Percentiles rank a stretch among this genome's conserved stretches.
phyloP scores from a whole-genome alignment of 1,140 invertebrate species.

The Drosophila kohkoa region DNA sequence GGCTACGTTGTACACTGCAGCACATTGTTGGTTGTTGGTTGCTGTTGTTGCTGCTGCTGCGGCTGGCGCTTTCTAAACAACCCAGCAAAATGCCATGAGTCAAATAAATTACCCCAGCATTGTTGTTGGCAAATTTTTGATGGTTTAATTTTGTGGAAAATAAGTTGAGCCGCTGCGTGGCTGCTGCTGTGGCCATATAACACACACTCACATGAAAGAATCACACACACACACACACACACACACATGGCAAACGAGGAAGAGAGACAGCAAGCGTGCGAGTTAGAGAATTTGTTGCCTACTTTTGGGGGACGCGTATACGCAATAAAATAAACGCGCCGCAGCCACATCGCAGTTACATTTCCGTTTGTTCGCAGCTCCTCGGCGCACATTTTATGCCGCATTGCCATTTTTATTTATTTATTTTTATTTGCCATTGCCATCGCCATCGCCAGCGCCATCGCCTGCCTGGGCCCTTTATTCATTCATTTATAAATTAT shows the following conservation, averaged over 20 bases:
- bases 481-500: slow-evolving; percentile 83
- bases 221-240: slow-evolving; percentile 25
- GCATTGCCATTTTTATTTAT: slow-evolving; percentile 72
- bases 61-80: slow-evolving; percentile 61
- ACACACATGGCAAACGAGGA: slow-evolving; percentile 7
- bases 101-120: slow-evolving; percentile 82
- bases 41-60: slow-evolving; percentile 40
- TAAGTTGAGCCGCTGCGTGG: slow-evolving; percentile 81
- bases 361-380: slow-evolving; percentile 59
- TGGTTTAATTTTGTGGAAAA: slow-evolving; percentile 83
- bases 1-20: slow-evolving; percentile 50
- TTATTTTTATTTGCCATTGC: slow-evolving; percentile 53
- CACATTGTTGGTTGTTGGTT: slow-evolving; percentile 35
- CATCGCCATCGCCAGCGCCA: slow-evolving; percentile 54
- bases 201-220: slow-evolving; percentile 54
- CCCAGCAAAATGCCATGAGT: slow-evolving; percentile 71
- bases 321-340: slow-evolving; percentile 82
- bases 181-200: slow-evolving; percentile 74
- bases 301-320: slow-evolving; percentile 72
- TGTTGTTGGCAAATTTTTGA: slow-evolving; percentile 83
- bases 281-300: slow-evolving; percentile 60
- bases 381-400: slow-evolving; percentile 76
- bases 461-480: slow-evolving; percentile 64
- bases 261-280: slow-evolving; percentile 8
- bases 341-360: slow-evolving; percentile 57